Evolutionary conservation across 2,797 vertebrate genomes (phyloP).

Genomic region (Periophthalmus magnuspinnatus): DNA sequence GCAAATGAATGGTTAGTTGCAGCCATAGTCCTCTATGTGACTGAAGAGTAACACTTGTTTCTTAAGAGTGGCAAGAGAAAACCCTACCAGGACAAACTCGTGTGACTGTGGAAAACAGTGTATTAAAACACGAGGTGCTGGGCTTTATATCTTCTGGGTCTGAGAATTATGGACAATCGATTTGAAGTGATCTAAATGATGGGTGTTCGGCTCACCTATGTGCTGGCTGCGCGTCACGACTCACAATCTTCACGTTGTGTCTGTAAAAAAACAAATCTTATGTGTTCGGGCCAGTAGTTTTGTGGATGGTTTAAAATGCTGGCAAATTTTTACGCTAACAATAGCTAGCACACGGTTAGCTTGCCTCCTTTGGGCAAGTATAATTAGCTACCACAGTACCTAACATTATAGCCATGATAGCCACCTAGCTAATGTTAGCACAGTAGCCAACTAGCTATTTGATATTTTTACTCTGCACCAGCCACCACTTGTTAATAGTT

Average conservation of each 20-base stretch:
- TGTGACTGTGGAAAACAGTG: slow-evolving; percentile 22
- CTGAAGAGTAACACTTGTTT: neutral
- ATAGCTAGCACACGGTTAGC: slow-evolving; percentile 70
- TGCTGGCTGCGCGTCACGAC: slow-evolving; percentile 18
- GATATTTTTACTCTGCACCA: slow-evolving; percentile 51
- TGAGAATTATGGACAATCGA: slow-evolving; percentile 25
- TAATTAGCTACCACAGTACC: slow-evolving; percentile 71
- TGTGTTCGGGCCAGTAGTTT: slow-evolving; percentile 41
- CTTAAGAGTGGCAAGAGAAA: neutral
- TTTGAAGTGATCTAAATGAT: slow-evolving; percentile 35
- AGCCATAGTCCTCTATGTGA: no score
- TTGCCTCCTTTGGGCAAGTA: slow-evolving; percentile 53
- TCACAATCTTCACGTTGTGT: slow-evolving; percentile 51
- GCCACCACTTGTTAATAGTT: slow-evolving; percentile 17
- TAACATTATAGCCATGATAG: slow-evolving; percentile 39
- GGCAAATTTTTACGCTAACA: slow-evolving; percentile 66
- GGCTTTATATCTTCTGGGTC: slow-evolving; percentile 25
- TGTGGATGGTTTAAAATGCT: slow-evolving; percentile 58
- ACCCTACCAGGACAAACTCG: slow-evolving; percentile 45
- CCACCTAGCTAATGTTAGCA: slow-evolving; percentile 63
- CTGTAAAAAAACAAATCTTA: slow-evolving; percentile 50
- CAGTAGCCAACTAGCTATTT: slow-evolving; percentile 66
- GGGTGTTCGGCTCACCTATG: slow-evolving; percentile 52
- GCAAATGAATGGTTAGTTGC: no score
- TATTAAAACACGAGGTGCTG: slow-evolving; percentile 43